Conservation (phyloP, 2,797 vertebrate genomes). For the Oryzias sinensis region DNA sequence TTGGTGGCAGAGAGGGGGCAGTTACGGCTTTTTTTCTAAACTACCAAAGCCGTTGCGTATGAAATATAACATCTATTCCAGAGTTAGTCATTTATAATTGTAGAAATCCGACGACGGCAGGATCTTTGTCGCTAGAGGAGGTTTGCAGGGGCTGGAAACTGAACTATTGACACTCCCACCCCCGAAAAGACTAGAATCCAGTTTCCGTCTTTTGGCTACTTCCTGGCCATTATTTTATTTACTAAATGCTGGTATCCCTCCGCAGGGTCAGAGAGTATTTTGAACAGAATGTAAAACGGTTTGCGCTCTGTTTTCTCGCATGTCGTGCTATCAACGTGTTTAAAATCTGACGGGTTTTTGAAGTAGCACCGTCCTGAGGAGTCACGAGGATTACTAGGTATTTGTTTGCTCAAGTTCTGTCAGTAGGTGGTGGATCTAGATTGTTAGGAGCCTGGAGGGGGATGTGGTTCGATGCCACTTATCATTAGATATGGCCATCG, state of each 20-base stretch:
- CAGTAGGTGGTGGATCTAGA: constrained; percentile 63
- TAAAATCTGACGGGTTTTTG: neutral
- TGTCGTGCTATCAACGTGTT: constrained; percentile 6
- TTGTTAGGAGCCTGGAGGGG: constrained; percentile 61
- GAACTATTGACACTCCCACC: constrained; percentile 11
- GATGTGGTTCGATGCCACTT: constrained; percentile 78
- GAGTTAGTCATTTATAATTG: neutral
- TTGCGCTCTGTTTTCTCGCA: constrained; percentile 2
- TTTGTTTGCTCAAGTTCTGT: constrained; percentile 34
- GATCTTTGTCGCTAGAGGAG: constrained; percentile 19
- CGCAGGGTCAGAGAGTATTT: constrained; percentile 84
- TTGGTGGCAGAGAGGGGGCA: neutral
- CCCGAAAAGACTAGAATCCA: constrained; percentile 37
- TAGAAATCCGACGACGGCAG: no score
- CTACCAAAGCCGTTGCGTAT: neutral
- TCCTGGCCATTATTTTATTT: constrained; percentile 81
- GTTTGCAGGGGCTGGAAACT: constrained; percentile 42
- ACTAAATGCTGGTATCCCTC: constrained; percentile 82
- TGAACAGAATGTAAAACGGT: constrained; percentile 68
- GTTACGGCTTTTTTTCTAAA: constrained; percentile 3
- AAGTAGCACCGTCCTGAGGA: neutral
- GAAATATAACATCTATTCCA: constrained; percentile 21
- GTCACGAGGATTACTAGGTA: neutral
- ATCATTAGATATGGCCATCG: constrained; percentile 85
- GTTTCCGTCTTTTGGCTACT: constrained; percentile 56